A percentile compares a stretch with the other conserved stretches of the same genome.
phyloP scores from a whole-genome alignment of 2,888 invertebrate species.

The Sturmia bella region DNA sequence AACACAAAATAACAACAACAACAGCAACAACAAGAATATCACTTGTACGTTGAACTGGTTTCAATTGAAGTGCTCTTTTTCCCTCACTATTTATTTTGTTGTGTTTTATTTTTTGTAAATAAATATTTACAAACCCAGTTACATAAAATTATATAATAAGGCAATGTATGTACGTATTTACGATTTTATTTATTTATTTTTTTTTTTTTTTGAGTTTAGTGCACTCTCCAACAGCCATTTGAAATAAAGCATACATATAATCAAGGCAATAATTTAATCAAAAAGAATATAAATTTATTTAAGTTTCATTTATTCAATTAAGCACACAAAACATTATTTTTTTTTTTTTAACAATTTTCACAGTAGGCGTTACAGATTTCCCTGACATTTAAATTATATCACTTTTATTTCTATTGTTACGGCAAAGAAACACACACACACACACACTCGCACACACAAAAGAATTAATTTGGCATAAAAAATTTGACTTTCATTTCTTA shows the following conservation, averaged over 20 bases:
- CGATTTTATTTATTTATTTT: slow-evolving; percentile 1
- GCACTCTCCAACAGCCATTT: too few species aligned
- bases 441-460: too few species aligned
- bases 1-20: too few species aligned
- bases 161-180: too few species aligned
- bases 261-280: slow-evolving; percentile 55
- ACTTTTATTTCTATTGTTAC: slow-evolving; percentile 29
- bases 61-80: slow-evolving; percentile 22
- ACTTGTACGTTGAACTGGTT: slow-evolving; percentile 52
- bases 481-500: slow-evolving; percentile 59
- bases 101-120: slow-evolving; percentile 43
- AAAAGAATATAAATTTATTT: slow-evolving; percentile 46
- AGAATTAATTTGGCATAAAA: slow-evolving; percentile 1
- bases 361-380: slow-evolving; percentile 59
- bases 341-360: slow-evolving; percentile 33
- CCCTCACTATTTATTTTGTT: not conserved
- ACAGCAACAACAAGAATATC: too few species aligned
- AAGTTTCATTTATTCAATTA: slow-evolving; percentile 58
- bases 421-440: too few species aligned
- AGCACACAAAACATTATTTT: slow-evolving; percentile 30
- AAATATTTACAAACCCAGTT: slow-evolving; percentile 53
- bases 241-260: slow-evolving; percentile 28
- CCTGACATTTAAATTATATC: slow-evolving; percentile 63
- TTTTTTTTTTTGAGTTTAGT: slow-evolving; percentile 8
- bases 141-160: slow-evolving; percentile 63